Evolutionary conservation across 1,140 invertebrate species (phyloP).

Genomic region (Lutraria rhynchaena): DNA sequence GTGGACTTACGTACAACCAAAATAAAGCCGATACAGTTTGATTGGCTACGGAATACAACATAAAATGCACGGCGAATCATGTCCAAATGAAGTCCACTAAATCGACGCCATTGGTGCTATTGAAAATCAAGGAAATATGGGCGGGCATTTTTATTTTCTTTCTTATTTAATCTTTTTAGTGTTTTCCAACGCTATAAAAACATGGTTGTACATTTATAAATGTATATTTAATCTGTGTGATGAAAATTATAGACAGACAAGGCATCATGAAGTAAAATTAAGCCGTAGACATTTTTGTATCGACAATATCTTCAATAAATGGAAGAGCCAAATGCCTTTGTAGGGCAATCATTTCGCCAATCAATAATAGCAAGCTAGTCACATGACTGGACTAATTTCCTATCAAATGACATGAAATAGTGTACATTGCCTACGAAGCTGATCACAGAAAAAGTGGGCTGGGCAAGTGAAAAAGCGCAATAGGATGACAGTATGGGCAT

Average conservation of each 20-base stretch:
- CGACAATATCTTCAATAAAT: neutral
- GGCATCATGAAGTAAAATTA: no score
- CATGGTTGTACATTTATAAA: no score
- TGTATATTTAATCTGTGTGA: no score
- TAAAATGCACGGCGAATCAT: conserved; percentile 83
- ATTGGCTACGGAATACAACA: conserved; percentile 82
- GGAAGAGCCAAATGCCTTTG: conserved; percentile 32
- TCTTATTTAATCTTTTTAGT: no score
- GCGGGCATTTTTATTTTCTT: no score
- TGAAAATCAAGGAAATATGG: no score
- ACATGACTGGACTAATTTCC: conserved; percentile 57
- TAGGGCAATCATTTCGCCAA: conserved; percentile 43
- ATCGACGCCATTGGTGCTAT: conserved; percentile 80
- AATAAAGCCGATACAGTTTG: conserved; percentile 77
- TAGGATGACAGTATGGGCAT: conserved; percentile 47
- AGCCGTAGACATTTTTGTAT: no score
- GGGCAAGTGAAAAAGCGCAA: conserved; percentile 27
- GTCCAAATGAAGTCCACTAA: conserved; percentile 73
- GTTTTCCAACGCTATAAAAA: no score
- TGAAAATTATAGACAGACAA: no score
- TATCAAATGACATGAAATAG: conserved; percentile 61
- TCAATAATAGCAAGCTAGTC: conserved; percentile 53
- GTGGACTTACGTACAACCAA: conserved; percentile 91
- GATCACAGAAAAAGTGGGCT: conserved; percentile 52
- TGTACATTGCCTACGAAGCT: conserved; percentile 48